These are phyloP conservation scores for Mesocentrotus franciscanus DNA, from an alignment of 53 echinoderm and acorn worm genomes.

Conservation along the genomic window DNA sequence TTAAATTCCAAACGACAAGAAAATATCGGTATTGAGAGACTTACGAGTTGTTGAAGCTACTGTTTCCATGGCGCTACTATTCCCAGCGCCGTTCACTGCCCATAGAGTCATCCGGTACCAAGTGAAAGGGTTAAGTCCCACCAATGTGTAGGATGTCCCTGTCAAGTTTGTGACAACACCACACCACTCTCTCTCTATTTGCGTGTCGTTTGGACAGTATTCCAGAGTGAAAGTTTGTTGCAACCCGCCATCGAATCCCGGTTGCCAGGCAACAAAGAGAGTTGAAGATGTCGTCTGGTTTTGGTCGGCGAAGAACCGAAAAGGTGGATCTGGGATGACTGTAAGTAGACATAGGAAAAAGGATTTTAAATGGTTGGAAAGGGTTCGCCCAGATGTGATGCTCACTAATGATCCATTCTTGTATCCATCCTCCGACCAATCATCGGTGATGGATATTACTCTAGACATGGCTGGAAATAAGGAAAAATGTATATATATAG, in stretches of 20 bases:
- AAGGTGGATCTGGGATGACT: background rate
- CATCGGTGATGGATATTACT: too few relatives aligned
- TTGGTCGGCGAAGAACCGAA: too few relatives aligned
- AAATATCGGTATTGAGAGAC: background rate
- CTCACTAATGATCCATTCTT: too few relatives aligned
- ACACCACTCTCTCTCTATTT: background rate
- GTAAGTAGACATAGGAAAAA: rapidly evolving
- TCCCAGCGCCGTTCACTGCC: slow-evolving; percentile 5
- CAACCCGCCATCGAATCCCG: background rate
- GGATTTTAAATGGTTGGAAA: too few relatives aligned
- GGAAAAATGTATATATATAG: too few relatives aligned
- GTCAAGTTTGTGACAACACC: background rate
- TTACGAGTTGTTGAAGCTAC: background rate
- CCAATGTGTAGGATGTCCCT: background rate
- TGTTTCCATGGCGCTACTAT: background rate
- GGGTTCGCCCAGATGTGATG: too few relatives aligned
- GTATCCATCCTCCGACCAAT: too few relatives aligned
- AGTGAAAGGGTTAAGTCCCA: background rate
- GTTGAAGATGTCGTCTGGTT: slow-evolving; percentile 20
- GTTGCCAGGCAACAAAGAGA: slow-evolving; percentile 4
- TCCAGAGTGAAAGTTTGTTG: background rate
- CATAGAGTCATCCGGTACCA: background rate
- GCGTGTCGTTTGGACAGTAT: background rate
- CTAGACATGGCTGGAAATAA: too few relatives aligned
- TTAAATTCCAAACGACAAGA: too few relatives aligned